A percentile compares a stretch with the other conserved stretches of the same genome.
phyloP scores from a whole-genome alignment of 2,888 invertebrate genomes.

The Spialia ferax region DNA sequence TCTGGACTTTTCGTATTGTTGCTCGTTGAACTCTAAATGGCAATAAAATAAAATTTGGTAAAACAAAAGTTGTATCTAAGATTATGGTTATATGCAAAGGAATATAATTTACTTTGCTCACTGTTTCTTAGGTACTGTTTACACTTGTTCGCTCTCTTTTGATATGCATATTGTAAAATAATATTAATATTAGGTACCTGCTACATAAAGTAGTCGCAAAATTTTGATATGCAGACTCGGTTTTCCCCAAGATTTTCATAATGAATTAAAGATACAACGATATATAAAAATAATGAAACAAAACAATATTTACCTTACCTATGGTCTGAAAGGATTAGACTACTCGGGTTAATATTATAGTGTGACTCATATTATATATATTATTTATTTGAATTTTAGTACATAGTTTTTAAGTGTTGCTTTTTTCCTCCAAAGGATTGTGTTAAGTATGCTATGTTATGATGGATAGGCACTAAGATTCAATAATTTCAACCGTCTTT shows the following conservation, averaged over 20 bases:
- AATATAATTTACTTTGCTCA: background rate
- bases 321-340: constrained; percentile 25
- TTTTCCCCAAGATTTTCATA: constrained; percentile 17
- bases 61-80: background rate
- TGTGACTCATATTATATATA: constrained; percentile 28
- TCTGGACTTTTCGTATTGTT: background rate
- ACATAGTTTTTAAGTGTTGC: constrained; percentile 21
- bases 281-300: background rate
- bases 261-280: constrained; percentile 13
- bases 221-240: constrained; percentile 29
- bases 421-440: constrained; percentile 32
- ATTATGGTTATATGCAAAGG: background rate
- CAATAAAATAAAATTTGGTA: background rate
- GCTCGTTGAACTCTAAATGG: background rate
- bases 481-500: constrained; percentile 49
- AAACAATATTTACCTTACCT: constrained; percentile 1
- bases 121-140: constrained; percentile 18
- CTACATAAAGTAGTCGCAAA: constrained; percentile 11
- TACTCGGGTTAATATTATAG: constrained; percentile 6
- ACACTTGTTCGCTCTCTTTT: constrained; percentile 38
- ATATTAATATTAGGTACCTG: background rate
- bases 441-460: constrained; percentile 13
- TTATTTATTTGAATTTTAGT: constrained; percentile 31
- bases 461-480: constrained; percentile 63
- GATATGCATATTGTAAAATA: constrained; percentile 26